A percentile compares a stretch with the other conserved stretches of the same genome.
Conservation (phyloP, 2,113 vertebrate genomes). For the Alligator mississippiensis region DNA sequence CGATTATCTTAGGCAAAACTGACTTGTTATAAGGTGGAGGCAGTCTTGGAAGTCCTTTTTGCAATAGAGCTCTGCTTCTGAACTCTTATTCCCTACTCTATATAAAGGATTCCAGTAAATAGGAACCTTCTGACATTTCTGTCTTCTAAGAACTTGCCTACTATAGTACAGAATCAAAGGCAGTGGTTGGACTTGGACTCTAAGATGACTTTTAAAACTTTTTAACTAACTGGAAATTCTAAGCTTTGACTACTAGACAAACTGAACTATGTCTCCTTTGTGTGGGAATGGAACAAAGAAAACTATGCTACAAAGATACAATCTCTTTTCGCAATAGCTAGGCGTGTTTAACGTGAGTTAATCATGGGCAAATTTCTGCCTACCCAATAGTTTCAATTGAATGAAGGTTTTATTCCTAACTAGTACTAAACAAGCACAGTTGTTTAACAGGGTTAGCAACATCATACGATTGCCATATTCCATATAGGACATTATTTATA, state of each 20-base stretch:
- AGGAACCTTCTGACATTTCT: neutral
- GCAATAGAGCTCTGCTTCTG: neutral
- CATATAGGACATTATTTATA: neutral
- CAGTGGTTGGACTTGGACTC: neutral
- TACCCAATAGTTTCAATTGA: neutral
- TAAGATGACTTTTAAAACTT: too few species aligned
- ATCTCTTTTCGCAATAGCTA: neutral
- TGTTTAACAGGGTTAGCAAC: neutral
- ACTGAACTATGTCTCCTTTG: neutral
- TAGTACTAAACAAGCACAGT: neutral
- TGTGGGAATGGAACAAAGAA: neutral
- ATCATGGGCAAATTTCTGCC: neutral
- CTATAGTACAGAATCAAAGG: neutral
- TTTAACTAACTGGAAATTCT: neutral
- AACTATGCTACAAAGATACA: neutral
- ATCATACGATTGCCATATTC: neutral
- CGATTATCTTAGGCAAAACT: too few species aligned
- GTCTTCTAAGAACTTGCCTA: neutral
- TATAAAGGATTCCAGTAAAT: neutral
- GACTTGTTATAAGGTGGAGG: neutral
- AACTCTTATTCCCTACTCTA: neutral
- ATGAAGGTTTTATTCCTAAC: neutral
- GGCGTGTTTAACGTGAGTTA: neutral
- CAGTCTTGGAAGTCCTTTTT: neutral
- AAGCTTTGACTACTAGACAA: neutral